Conservation (phyloP, 1,140 invertebrate genomes). For the Oscheius sp. region DNA sequence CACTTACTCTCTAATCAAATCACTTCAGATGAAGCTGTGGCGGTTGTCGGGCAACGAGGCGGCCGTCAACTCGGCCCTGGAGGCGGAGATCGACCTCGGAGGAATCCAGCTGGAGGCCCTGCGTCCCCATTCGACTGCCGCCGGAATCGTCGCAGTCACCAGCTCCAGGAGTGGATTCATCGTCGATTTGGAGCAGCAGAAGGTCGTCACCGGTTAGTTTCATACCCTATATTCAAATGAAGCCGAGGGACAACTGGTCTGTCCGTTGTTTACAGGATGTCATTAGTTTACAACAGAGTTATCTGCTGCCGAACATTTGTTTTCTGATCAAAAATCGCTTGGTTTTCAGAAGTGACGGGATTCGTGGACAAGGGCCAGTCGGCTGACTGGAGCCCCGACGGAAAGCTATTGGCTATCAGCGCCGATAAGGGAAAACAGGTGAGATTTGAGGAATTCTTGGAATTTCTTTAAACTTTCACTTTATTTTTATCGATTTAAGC, state of each 20-base stretch:
- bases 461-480: not conserved
- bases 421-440: constrained; percentile 46
- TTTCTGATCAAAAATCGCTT: not conserved
- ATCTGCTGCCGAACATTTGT: too few relatives aligned
- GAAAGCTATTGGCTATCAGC: constrained; percentile 39
- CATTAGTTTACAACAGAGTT: too few relatives aligned
- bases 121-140: constrained; percentile 41
- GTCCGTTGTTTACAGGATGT: too few relatives aligned
- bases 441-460: not conserved
- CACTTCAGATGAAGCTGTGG: constrained; percentile 41
- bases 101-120: constrained; percentile 32
- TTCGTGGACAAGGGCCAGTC: constrained; percentile 37
- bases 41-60: constrained; percentile 1
- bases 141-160: constrained; percentile 49
- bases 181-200: constrained; percentile 53
- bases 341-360: constrained; percentile 34
- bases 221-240: too few relatives aligned
- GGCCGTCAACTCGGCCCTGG: constrained; percentile 7
- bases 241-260: too few relatives aligned
- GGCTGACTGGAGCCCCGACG: constrained; percentile 45
- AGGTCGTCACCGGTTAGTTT: constrained; percentile 34
- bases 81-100: constrained; percentile 21
- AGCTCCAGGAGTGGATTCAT: constrained; percentile 51
- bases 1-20: not conserved
- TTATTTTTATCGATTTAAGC: not conserved